phyloP scores from a whole-genome alignment of 1,140 invertebrate species.

The Teleopsis dalmanni region DNA sequence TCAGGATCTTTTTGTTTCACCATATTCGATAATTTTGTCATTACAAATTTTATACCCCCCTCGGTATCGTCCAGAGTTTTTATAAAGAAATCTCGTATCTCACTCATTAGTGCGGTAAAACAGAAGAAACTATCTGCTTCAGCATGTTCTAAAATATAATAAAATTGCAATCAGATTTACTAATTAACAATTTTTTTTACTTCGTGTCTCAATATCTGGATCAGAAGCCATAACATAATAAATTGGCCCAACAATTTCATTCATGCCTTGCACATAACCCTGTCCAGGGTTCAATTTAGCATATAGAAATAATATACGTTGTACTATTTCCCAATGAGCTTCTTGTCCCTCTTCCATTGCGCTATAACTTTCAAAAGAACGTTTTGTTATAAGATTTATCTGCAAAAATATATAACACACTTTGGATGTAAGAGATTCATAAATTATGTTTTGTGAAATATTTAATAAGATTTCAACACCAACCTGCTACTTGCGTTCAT shows the following conservation, averaged over 20 bases:
- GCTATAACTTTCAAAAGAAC: conserved; percentile 68
- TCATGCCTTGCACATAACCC: conserved; percentile 98
- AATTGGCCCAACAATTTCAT: conserved; percentile 97
- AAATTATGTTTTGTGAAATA: background rate
- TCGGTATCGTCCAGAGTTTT: conserved; percentile 89
- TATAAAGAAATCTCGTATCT: conserved; percentile 97
- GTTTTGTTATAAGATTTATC: conserved; percentile 57
- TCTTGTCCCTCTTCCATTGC: conserved; percentile 75
- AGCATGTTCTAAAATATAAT: conserved; percentile 65
- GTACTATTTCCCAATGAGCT: conserved; percentile 94
- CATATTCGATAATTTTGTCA: conserved; percentile 67
- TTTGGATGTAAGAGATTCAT: background rate
- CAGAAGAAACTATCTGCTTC: conserved; percentile 98
- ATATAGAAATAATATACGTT: conserved; percentile 94
- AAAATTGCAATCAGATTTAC: conserved; percentile 2
- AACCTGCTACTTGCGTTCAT: conserved; percentile 36
- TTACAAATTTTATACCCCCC: conserved; percentile 79
- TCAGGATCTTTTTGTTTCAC: conserved; percentile 69
- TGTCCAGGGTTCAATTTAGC: conserved; percentile 97
- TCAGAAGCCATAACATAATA: conserved; percentile 95
- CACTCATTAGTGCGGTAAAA: conserved; percentile 94
- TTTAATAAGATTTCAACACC: conserved; percentile 10
- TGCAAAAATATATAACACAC: background rate
- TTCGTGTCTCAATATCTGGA: conserved; percentile 69
- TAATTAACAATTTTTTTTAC: conserved; percentile 46